A percentile compares a stretch with the other conserved stretches of the same genome.
Evolutionary conservation across 2,888 invertebrate species (phyloP).

Genomic region (Rhaphigaster nebulosa): DNA sequence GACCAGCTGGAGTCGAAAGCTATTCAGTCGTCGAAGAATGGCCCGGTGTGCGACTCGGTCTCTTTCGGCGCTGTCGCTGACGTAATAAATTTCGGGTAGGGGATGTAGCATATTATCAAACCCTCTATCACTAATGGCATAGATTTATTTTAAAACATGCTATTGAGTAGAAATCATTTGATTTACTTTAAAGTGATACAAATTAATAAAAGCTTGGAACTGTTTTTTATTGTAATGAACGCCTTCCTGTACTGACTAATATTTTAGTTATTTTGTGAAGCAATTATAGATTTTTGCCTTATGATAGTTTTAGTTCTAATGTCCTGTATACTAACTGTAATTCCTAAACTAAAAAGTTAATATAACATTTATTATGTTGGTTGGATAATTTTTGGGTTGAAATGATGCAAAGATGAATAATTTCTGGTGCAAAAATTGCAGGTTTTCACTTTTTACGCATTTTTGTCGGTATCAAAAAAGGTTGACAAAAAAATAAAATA

Average conservation of each 20-base stretch:
- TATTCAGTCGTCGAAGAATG: constrained; percentile 30
- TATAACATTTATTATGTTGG: not conserved
- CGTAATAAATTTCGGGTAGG: constrained; percentile 1
- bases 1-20: constrained; percentile 29
- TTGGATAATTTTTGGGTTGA: too few relatives aligned
- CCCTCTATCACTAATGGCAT: not conserved
- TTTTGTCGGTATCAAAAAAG: too few relatives aligned
- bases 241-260: not conserved
- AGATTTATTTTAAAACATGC: not conserved
- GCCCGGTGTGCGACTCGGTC: not conserved
- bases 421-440: too few relatives aligned
- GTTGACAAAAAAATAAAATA: too few relatives aligned
- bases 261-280: not conserved
- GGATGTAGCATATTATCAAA: not conserved
- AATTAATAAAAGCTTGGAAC: not conserved
- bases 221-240: not conserved
- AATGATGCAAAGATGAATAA: too few relatives aligned
- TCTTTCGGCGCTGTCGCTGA: not conserved
- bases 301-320: not conserved
- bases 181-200: not conserved
- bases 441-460: too few relatives aligned
- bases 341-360: not conserved
- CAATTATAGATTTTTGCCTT: not conserved
- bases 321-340: not conserved
- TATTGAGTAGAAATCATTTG: not conserved